These are phyloP conservation scores for Himalopsyche kuldschensis DNA, from an alignment of 2,888 invertebrate genomes.

Conservation along the genomic window DNA sequence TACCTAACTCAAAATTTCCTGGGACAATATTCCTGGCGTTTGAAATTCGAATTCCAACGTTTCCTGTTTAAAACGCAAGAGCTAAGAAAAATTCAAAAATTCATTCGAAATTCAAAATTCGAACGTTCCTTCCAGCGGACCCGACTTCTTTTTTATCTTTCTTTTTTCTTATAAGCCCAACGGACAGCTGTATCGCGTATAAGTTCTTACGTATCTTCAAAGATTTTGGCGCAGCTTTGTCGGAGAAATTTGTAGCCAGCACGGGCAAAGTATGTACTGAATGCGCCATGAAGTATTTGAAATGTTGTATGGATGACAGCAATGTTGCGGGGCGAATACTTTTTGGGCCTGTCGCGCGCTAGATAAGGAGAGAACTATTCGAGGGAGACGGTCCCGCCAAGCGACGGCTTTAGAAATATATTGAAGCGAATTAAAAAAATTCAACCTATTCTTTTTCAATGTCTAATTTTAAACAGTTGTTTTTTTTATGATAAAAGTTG, in stretches of 20 bases:
- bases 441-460: conserved; percentile 33
- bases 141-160: conserved; percentile 30
- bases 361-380: conserved; percentile 33
- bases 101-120: conserved; percentile 37
- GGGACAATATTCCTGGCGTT: neutral
- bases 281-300: conserved; percentile 32
- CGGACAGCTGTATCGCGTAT: conserved; percentile 12
- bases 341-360: conserved; percentile 27
- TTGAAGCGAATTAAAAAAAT: conserved; percentile 6
- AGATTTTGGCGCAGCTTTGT: neutral
- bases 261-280: conserved; percentile 21
- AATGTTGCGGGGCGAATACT: conserved; percentile 27
- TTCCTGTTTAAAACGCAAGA: conserved; percentile 7
- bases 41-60: conserved; percentile 18
- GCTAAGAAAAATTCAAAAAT: conserved; percentile 30
- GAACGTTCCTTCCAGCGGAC: conserved; percentile 26
- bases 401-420: conserved; percentile 30
- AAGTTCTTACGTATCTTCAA: conserved; percentile 18
- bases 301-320: conserved; percentile 37
- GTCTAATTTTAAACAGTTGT: neutral
- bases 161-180: conserved; percentile 32
- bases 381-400: conserved; percentile 14
- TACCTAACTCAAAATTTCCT: neutral
- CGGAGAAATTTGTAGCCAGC: neutral
- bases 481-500: neutral